Evolutionary conservation across 2,888 invertebrate species (phyloP).

Genomic region (Lithophane ornitopus): DNA sequence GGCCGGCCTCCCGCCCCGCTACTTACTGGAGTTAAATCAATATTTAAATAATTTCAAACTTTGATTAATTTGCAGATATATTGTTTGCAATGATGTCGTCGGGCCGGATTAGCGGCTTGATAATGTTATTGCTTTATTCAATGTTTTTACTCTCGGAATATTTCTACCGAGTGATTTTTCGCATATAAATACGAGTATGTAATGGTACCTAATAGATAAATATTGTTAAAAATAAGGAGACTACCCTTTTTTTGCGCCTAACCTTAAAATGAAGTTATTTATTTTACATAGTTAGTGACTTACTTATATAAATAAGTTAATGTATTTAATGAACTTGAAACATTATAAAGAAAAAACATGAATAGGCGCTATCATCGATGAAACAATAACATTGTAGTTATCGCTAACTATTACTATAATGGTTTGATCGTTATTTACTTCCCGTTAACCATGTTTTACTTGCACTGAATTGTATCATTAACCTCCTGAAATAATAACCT

Average conservation of each 20-base stretch:
- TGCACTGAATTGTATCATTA: neutral
- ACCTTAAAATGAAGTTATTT: too few species aligned
- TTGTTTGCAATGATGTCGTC: slow-evolving; percentile 88
- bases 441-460: slow-evolving; percentile 2
- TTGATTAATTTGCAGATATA: slow-evolving; percentile 89
- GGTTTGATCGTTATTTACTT: neutral
- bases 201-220: slow-evolving; percentile 1
- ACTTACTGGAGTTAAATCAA: slow-evolving; percentile 90
- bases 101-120: slow-evolving; percentile 73
- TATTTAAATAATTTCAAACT: slow-evolving; percentile 90
- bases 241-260: neutral
- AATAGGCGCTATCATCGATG: neutral
- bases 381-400: neutral
- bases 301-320: neutral
- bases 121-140: slow-evolving; percentile 57
- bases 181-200: neutral
- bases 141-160: slow-evolving; percentile 23
- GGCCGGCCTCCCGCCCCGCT: slow-evolving; percentile 79
- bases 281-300: too few species aligned
- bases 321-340: neutral
- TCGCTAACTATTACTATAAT: neutral
- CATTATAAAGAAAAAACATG: neutral
- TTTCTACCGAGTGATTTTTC: neutral
- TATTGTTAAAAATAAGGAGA: neutral
- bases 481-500: neutral